Conservation (phyloP, 2,113 vertebrate genomes). For the Chloropsis hardwickii region DNA sequence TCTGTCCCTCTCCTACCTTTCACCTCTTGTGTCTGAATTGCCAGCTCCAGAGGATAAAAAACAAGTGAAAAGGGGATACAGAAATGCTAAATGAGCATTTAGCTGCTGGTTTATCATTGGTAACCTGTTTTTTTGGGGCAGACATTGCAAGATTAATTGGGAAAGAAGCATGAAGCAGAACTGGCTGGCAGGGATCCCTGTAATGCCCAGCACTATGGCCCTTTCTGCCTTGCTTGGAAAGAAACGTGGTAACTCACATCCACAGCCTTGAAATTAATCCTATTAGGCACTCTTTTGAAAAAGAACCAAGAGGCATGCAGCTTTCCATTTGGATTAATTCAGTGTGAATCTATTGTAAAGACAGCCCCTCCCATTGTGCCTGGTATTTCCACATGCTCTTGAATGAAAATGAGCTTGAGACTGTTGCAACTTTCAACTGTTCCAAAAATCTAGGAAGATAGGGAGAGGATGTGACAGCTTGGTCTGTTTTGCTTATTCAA, state of each 20-base stretch:
- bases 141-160: not conserved
- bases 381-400: not conserved
- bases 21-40: not conserved
- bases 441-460: not conserved
- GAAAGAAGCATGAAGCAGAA: not conserved
- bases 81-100: not conserved
- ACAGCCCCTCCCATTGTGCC: not conserved
- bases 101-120: not conserved
- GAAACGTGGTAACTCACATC: not conserved
- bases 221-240: not conserved
- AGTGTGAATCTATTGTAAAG: not conserved
- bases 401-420: not conserved
- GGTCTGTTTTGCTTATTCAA: not conserved
- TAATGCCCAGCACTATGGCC: not conserved
- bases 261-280: conserved; percentile 67
- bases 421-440: not conserved
- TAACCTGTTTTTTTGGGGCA: not conserved
- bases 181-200: not conserved
- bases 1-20: not conserved
- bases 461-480: not conserved
- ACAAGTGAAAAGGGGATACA: not conserved
- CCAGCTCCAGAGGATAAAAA: not conserved
- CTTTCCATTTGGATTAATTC: conserved; percentile 11
- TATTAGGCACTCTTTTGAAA: conserved; percentile 46
- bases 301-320: not conserved